Evolutionary conservation across 2,797 vertebrate species (phyloP), one percentile per base, ranked within the genome.

Genomic region (Leuciscus waleckii): DNA sequence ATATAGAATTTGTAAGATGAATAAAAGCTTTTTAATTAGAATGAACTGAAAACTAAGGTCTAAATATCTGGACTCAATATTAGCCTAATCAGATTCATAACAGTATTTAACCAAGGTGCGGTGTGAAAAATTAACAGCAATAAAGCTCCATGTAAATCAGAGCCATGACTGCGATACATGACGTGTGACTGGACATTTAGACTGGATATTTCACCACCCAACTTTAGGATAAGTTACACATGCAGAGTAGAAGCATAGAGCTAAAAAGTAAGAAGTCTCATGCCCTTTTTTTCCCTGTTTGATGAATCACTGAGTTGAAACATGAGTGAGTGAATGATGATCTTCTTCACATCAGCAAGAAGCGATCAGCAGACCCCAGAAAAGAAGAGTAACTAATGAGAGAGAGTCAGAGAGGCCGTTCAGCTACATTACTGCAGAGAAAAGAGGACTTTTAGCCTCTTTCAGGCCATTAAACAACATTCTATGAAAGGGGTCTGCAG

Each of bases 391-490:
- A 26, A 74, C 39, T 39, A 70, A 14, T 69, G 73, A 69, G 37
- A 83, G 32, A 49, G 43, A 56, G 71, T 58, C 73, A 81, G 41
- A 71, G 19, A 87, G 86, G 51, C n/a, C 23, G n/a, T 77, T 51
- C 32, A 78, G 71, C 73, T 29, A 43, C 73, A 87, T 78, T 88
- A 71, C 65, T 32, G 67, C 7, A 21, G 67, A 76, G 51, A 65
- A 67, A 67, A 81, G 83, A 69, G 37, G 46, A 85, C 65, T 86
- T 81, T 81, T 67, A 77, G 82, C 49, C 70, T 85, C 82, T 88
- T 83, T 81, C 84, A 84, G 78, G 37, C 63, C 78, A 73, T 85
- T 83, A 86, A 89, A 86, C 80, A 85, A 77, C 74, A 54, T 61
- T 76, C 74, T 43, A 74, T 70, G 76, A 85, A 85, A 79, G 79